phyloP scores from a whole-genome alignment of 2,888 invertebrate genomes.

The Erpobdella octoculata region DNA sequence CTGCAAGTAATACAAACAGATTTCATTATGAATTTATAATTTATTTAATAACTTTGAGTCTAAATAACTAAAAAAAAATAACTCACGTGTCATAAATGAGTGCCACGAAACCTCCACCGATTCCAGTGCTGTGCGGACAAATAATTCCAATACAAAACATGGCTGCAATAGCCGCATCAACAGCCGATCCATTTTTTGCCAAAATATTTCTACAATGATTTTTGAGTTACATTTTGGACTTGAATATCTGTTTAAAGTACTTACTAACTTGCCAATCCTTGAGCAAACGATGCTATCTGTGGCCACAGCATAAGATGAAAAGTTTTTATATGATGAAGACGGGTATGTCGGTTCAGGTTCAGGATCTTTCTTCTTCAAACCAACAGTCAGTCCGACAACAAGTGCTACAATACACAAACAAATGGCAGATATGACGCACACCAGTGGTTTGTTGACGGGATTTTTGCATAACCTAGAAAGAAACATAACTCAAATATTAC shows the following conservation, averaged over 20 bases:
- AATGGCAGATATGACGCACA: not conserved
- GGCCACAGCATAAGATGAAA: slow-evolving; percentile 26
- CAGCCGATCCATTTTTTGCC: slow-evolving; percentile 30
- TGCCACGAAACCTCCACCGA: slow-evolving; percentile 35
- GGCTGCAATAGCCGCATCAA: slow-evolving; percentile 35
- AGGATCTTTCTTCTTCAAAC: not conserved
- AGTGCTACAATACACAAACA: not conserved
- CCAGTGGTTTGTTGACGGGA: too few relatives aligned
- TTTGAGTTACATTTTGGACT: not conserved
- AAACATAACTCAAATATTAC: too few relatives aligned
- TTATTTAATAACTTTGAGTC: not conserved
- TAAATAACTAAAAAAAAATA: not conserved
- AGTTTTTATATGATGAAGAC: slow-evolving; percentile 22
- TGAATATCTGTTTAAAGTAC: not conserved
- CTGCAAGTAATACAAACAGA: slow-evolving; percentile 12
- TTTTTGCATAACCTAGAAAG: too few relatives aligned
- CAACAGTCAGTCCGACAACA: not conserved
- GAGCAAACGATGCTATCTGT: slow-evolving; percentile 34
- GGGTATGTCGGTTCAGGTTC: not conserved
- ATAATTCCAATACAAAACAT: slow-evolving; percentile 32
- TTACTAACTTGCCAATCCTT: slow-evolving; percentile 31
- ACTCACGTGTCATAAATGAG: slow-evolving; percentile 34
- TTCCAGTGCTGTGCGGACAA: slow-evolving; percentile 31
- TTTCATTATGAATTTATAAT: not conserved
- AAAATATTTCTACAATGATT: slow-evolving; percentile 13